phyloP scores from a whole-genome alignment of 2,797 vertebrate species.

The Delichon dasypus region DNA sequence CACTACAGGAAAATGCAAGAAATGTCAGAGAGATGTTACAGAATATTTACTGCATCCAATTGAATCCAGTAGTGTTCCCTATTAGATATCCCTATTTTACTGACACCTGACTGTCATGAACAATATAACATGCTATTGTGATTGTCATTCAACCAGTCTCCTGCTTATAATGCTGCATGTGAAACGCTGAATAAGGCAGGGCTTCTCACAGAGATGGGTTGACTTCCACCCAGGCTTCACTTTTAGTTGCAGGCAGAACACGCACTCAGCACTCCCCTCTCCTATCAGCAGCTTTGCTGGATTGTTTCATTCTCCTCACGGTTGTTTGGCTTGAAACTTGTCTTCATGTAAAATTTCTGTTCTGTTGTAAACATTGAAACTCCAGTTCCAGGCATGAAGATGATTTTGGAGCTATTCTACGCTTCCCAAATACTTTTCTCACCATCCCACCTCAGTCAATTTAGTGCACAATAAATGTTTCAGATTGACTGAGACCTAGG shows the following conservation, averaged over 20 bases:
- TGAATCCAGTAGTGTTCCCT: not conserved
- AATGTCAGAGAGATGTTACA: not conserved
- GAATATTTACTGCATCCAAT: not conserved
- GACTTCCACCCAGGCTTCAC: not conserved
- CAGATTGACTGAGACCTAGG: accelerated
- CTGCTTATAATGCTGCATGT: not conserved
- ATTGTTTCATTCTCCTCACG: not conserved
- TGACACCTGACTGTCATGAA: constrained; percentile 25
- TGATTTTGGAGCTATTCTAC: not conserved
- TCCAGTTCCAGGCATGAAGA: not conserved
- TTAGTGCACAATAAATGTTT: not conserved
- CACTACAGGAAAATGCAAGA: constrained; percentile 18
- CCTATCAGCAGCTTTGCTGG: not conserved
- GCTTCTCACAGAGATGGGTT: not conserved
- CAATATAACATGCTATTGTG: not conserved
- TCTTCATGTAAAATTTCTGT: not conserved
- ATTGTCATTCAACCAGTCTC: not conserved
- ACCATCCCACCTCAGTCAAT: not conserved
- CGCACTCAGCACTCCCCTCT: not conserved
- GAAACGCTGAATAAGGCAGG: not conserved
- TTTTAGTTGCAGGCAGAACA: not conserved
- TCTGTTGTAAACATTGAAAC: not conserved
- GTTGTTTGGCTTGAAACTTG: not conserved
- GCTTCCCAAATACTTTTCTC: not conserved
- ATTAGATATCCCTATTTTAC: not conserved